A percentile compares a stretch with the other conserved stretches of the same genome.
Evolutionary conservation across 2,797 vertebrate species (phyloP).

Genomic region (Ptychobarbus kaznakovi): DNA sequence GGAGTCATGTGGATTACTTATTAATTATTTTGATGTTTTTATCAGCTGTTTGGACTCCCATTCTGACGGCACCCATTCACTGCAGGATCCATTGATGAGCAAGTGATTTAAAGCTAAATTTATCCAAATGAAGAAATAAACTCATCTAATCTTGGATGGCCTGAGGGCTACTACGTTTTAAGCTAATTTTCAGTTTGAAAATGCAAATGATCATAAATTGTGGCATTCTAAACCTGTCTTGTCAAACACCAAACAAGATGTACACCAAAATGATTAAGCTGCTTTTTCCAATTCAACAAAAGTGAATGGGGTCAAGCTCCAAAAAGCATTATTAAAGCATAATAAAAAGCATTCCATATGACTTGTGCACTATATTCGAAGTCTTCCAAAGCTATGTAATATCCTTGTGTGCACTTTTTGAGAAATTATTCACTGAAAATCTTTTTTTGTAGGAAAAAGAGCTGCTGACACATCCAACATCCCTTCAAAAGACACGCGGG

Average conservation of each 20-base stretch:
- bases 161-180: background rate
- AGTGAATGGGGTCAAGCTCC: background rate
- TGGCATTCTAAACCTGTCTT: background rate
- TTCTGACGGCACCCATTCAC: background rate
- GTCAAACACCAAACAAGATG: background rate
- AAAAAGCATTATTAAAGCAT: background rate
- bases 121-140: background rate
- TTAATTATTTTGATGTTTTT: background rate
- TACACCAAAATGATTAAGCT: background rate
- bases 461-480: background rate
- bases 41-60: background rate
- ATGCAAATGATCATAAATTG: background rate
- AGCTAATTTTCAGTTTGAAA: background rate
- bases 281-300: background rate
- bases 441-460: background rate
- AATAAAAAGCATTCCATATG: background rate
- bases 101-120: background rate
- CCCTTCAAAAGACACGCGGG: background rate
- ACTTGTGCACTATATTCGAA: background rate
- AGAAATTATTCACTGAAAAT: slow-evolving; percentile 11
- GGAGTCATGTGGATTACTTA: too few relatives aligned
- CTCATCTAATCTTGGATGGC: background rate
- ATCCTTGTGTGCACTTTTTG: background rate
- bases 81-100: background rate
- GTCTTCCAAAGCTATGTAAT: background rate